phyloP scores from a whole-genome alignment of 2,797 vertebrate species.

The Melanotaenia parkinsoni region DNA sequence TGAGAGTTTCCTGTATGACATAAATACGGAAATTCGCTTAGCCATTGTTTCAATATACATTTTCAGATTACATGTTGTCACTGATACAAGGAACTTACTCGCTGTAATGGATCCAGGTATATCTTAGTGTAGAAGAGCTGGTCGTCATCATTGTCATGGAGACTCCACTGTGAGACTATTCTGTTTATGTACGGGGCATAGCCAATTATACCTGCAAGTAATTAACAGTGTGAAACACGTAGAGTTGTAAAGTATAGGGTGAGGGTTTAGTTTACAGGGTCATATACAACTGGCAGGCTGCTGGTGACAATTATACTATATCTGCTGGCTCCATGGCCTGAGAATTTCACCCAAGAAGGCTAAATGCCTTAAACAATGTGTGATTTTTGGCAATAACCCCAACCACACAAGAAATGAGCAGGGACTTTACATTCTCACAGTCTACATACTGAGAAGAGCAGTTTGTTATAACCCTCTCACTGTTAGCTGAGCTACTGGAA shows the following conservation, averaged over 20 bases:
- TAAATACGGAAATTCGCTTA: slow-evolving; percentile 18
- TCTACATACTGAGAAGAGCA: slow-evolving; percentile 35
- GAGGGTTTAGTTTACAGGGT: slow-evolving; percentile 51
- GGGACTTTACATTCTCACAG: slow-evolving; percentile 45
- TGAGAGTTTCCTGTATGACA: slow-evolving; percentile 86
- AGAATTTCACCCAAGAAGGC: slow-evolving; percentile 21
- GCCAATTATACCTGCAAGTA: slow-evolving; percentile 92
- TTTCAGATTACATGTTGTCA: slow-evolving; percentile 20
- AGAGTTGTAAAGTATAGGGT: slow-evolving; percentile 50
- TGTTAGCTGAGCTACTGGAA: slow-evolving; percentile 14
- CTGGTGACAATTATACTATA: slow-evolving; percentile 57
- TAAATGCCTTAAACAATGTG: slow-evolving; percentile 48
- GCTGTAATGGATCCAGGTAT: slow-evolving; percentile 90
- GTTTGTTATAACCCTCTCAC: slow-evolving; percentile 24
- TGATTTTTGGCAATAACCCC: slow-evolving; percentile 59
- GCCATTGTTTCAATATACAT: slow-evolving; percentile 4
- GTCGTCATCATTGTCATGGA: slow-evolving; percentile 98
- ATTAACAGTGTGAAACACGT: slow-evolving; percentile 58
- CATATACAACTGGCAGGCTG: slow-evolving; percentile 38
- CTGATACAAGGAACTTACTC: slow-evolving; percentile 81
- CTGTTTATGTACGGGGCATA: slow-evolving; percentile 88
- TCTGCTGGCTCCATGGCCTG: slow-evolving; percentile 36
- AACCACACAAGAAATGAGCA: slow-evolving; percentile 47
- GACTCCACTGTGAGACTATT: slow-evolving; percentile 92
- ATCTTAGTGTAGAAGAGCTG: slow-evolving; percentile 99